phyloP scores from a whole-genome alignment of 64 coral and sea anemone species.

The Montipora capricornis region DNA sequence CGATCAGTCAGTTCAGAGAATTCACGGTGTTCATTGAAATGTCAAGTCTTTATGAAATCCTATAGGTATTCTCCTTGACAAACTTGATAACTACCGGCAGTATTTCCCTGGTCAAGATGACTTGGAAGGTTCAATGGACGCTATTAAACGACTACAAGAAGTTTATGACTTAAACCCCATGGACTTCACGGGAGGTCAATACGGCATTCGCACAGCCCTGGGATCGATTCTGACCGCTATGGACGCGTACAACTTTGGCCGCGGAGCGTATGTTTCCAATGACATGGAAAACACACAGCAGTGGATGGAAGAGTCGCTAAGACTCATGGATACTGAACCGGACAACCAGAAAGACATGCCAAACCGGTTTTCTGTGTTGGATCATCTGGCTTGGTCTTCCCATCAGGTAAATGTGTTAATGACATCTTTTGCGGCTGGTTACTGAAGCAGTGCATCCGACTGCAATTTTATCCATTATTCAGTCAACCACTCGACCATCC shows the following conservation, averaged over 20 bases:
- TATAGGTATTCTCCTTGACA: conserved; percentile 67
- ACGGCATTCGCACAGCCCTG: neutral
- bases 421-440: neutral
- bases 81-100: conserved; percentile 37
- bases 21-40: no score
- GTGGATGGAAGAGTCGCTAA: conserved; percentile 87
- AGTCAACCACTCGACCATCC: neutral
- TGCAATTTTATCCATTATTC: neutral
- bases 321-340: conserved; percentile 55
- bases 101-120: conserved; percentile 61
- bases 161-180: conserved; percentile 73
- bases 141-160: conserved; percentile 80
- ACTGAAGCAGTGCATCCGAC: no score
- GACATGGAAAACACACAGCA: conserved; percentile 67
- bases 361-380: conserved; percentile 59
- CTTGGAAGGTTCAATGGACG: conserved; percentile 72
- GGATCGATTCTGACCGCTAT: conserved; percentile 45
- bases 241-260: conserved; percentile 83
- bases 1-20: no score
- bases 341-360: conserved; percentile 42
- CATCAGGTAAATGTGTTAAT: conserved; percentile 65
- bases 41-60: neutral
- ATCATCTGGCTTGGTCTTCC: conserved; percentile 84
- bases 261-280: conserved; percentile 55
- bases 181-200: conserved; percentile 68